These are phyloP conservation scores for Chloromyia formosa DNA, from an alignment of 2,888 invertebrate genomes.

Conservation along the genomic window DNA sequence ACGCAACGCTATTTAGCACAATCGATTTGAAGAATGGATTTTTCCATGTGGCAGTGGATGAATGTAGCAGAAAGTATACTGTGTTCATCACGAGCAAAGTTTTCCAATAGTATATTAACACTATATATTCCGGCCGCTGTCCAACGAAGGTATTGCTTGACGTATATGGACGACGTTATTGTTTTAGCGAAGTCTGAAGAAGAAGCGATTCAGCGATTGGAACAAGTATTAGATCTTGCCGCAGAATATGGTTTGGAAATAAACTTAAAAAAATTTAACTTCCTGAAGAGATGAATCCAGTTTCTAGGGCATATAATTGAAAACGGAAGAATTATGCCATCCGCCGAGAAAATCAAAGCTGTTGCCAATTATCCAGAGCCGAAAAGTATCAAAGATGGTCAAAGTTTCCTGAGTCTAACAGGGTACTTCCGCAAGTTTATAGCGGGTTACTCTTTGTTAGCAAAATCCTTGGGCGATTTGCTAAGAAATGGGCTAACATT, in stretches of 20 bases:
- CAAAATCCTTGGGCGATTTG: constrained; percentile 50
- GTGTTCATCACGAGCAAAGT: constrained; percentile 56
- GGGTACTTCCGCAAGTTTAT: constrained; percentile 53
- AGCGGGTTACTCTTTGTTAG: constrained; percentile 47
- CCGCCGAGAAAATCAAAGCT: constrained; percentile 49
- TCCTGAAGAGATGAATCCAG: constrained; percentile 50
- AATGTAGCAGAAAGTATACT: constrained; percentile 53
- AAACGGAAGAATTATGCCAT: constrained; percentile 49
- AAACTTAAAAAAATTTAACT: constrained; percentile 51
- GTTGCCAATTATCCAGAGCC: constrained; percentile 52
- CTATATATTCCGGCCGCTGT: neutral
- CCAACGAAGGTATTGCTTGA: neutral
- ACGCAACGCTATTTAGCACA: constrained; percentile 55
- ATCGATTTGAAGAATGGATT: constrained; percentile 49
- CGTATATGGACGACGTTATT: constrained; percentile 4
- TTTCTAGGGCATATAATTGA: constrained; percentile 53
- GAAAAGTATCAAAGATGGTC: constrained; percentile 50
- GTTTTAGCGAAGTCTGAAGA: neutral
- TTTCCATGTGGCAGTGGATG: constrained; percentile 56
- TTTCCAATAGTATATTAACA: too few relatives aligned
- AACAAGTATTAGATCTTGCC: constrained; percentile 38
- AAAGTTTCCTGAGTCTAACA: constrained; percentile 53
- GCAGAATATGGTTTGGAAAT: constrained; percentile 46
- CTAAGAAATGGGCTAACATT: constrained; percentile 46
- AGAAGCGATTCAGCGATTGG: constrained; percentile 42